Evolutionary conservation across 2,113 vertebrate genomes (phyloP).

Genomic region (Pantherophis guttatus): DNA sequence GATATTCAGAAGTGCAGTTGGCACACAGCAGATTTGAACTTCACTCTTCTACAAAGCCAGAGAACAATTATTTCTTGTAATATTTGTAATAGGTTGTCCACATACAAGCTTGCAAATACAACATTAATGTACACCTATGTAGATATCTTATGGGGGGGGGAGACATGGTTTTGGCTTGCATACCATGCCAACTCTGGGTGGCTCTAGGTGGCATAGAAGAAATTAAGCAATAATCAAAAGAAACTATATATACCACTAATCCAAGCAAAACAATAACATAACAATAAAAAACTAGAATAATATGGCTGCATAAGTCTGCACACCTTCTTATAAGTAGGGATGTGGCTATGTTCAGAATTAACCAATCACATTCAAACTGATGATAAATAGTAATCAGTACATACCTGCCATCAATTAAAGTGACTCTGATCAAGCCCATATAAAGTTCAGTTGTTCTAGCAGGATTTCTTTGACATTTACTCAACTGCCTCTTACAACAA

Average conservation of each 20-base stretch:
- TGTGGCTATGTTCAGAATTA: not conserved
- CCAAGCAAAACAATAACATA: not conserved
- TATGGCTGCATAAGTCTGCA: not conserved
- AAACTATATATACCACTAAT: not conserved
- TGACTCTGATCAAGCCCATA: not conserved
- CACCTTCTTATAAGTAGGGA: not conserved
- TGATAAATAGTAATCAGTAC: not conserved
- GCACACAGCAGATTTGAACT: not conserved
- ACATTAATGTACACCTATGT: not conserved
- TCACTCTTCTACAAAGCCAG: not conserved
- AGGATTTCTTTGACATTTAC: not conserved
- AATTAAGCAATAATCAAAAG: not conserved
- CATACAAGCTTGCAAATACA: not conserved
- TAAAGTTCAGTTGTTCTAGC: not conserved
- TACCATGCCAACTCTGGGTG: not conserved
- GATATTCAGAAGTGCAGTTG: not conserved
- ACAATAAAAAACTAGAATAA: not conserved
- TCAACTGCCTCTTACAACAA: not conserved
- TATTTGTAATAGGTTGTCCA: not conserved
- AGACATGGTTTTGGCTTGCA: not conserved
- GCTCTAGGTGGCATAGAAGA: not conserved
- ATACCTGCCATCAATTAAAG: not conserved
- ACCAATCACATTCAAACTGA: not conserved
- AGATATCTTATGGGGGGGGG: not conserved
- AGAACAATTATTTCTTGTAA: not conserved